These are phyloP conservation scores for Brachionus asplanchnoidis DNA, from an alignment of 1,140 invertebrate species.

Conservation along the genomic window DNA sequence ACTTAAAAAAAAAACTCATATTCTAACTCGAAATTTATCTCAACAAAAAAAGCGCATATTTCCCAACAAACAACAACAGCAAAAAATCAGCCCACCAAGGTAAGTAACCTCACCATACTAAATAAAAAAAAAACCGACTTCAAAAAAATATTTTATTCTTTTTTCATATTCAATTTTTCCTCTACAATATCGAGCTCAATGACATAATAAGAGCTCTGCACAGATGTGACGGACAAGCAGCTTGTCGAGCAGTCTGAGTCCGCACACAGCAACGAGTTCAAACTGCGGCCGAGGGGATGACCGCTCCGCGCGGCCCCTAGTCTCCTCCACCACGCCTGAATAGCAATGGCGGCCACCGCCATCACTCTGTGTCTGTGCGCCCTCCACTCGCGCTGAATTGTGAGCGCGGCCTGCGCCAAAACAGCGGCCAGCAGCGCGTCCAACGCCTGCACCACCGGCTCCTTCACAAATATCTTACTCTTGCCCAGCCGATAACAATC, in stretches of 20 bases:
- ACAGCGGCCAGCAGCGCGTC: background rate
- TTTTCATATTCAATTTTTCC: background rate
- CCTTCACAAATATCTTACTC: background rate
- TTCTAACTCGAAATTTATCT: too few species aligned
- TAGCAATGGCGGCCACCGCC: background rate
- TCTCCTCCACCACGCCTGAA: background rate
- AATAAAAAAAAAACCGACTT: slow-evolving; percentile 40
- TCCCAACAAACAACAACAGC: too few species aligned
- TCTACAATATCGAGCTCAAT: background rate
- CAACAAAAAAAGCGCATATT: too few species aligned
- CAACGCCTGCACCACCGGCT: background rate
- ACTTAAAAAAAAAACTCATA: too few species aligned
- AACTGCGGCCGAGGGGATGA: background rate
- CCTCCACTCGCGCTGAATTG: background rate
- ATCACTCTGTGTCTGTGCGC: background rate
- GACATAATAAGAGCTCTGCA: background rate
- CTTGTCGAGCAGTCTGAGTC: background rate
- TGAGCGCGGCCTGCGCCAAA: background rate
- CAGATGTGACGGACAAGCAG: slow-evolving; percentile 39
- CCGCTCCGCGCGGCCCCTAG: background rate
- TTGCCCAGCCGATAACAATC: background rate
- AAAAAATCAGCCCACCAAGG: too few species aligned
- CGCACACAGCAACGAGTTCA: background rate
- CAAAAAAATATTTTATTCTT: slow-evolving; percentile 23
- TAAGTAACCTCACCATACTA: background rate